These are phyloP conservation scores for Vireo griseus DNA, from an alignment of 2,797 vertebrate species.

Conservation along the genomic window DNA sequence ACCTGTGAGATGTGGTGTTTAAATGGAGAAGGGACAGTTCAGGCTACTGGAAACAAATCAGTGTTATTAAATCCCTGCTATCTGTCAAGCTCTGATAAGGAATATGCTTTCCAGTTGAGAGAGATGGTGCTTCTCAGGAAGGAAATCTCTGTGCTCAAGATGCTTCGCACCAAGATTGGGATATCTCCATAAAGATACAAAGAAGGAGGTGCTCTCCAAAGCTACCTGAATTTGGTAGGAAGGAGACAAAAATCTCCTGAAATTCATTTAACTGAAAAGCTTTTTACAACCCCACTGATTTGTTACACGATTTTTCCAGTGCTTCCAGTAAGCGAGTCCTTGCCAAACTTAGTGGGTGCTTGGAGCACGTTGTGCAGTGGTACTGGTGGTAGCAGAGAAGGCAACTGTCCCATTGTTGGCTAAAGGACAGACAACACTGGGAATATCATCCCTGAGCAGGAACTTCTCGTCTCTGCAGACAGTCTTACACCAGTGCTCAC, in stretches of 20 bases:
- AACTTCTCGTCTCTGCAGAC: background rate
- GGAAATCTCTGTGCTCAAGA: background rate
- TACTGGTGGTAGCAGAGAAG: background rate
- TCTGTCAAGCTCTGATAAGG: background rate
- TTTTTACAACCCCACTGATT: background rate
- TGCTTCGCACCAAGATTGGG: background rate
- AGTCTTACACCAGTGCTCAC: background rate
- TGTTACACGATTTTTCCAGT: background rate
- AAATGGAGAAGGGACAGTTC: background rate
- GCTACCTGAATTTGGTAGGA: background rate
- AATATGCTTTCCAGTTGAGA: background rate
- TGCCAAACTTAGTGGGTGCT: accelerated
- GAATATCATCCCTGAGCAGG: background rate
- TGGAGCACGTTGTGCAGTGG: background rate
- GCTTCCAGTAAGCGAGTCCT: background rate
- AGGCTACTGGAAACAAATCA: background rate
- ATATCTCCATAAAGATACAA: background rate
- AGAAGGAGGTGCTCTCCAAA: background rate
- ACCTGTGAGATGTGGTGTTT: background rate
- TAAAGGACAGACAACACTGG: background rate
- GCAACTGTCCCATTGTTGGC: background rate
- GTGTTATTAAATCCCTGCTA: background rate
- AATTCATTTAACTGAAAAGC: background rate
- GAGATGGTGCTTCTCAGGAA: background rate
- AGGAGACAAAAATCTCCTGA: background rate